A percentile compares a stretch with the other conserved stretches of the same genome.
These are phyloP conservation scores for Neodon shergylaensis DNA, from an alignment of 2,113 vertebrate species.

Conservation along the genomic window DNA sequence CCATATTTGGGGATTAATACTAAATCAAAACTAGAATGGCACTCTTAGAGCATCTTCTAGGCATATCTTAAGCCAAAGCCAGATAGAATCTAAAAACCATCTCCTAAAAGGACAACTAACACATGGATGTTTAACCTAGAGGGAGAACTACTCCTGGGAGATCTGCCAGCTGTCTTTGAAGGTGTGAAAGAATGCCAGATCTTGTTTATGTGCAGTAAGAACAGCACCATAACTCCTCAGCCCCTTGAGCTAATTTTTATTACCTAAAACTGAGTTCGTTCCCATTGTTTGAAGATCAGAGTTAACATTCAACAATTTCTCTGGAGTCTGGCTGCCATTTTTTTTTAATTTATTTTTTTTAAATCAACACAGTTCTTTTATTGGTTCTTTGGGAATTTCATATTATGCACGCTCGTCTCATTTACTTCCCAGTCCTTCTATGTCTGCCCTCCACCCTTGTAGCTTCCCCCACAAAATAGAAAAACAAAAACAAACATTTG, in stretches of 20 bases:
- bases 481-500: not conserved
- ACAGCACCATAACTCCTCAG: not conserved
- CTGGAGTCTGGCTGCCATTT: not conserved
- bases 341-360: not conserved
- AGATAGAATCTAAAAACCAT: not conserved
- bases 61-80: not conserved
- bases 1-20: not conserved
- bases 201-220: not conserved
- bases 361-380: not conserved
- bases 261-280: not conserved
- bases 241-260: not conserved
- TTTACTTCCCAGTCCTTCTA: not conserved
- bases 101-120: slow-evolving; percentile 4
- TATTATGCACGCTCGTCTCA: not conserved
- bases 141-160: not conserved
- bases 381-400: not conserved
- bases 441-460: not conserved
- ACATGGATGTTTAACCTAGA: not conserved
- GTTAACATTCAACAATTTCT: not conserved
- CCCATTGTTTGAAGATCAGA: not conserved
- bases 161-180: not conserved
- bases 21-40: not conserved
- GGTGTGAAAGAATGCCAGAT: not conserved
- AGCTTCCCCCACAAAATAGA: not conserved
- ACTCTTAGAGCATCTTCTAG: not conserved